phyloP scores from a whole-genome alignment of 2,888 invertebrate species.

The Leucoma salicis region DNA sequence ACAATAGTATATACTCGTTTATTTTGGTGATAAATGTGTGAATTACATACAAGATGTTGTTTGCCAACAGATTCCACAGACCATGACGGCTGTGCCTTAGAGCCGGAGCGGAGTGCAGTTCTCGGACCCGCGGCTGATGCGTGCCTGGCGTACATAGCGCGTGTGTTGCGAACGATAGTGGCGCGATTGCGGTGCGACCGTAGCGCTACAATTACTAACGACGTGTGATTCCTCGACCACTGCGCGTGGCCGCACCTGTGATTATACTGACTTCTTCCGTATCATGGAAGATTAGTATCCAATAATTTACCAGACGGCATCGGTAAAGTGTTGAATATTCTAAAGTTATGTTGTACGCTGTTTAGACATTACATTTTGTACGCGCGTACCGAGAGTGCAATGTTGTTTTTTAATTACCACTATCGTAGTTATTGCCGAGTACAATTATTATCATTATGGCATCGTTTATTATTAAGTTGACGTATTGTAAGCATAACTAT shows the following conservation, averaged over 20 bases:
- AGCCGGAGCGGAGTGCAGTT: conserved; percentile 37
- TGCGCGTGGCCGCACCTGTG: conserved; percentile 49
- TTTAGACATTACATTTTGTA: conserved; percentile 54
- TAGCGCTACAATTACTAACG: conserved; percentile 12
- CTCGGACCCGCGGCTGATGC: conserved; percentile 11
- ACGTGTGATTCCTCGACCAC: conserved; percentile 29
- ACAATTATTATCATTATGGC: conserved; percentile 67
- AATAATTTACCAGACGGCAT: conserved; percentile 54
- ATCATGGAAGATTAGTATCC: conserved; percentile 55
- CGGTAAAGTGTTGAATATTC: conserved; percentile 76
- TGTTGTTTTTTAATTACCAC: conserved; percentile 48
- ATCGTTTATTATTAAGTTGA: conserved; percentile 71
- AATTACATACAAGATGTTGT: too few species aligned
- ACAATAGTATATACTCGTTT: too few species aligned
- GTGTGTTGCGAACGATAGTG: conserved; percentile 1
- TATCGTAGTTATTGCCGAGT: conserved; percentile 67
- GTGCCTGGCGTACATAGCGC: conserved; percentile 2
- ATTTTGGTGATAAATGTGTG: too few species aligned
- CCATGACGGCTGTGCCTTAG: conserved; percentile 78
- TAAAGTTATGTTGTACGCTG: conserved; percentile 61
- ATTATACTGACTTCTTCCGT: conserved; percentile 63
- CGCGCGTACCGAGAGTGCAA: conserved; percentile 60
- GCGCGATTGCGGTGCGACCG: conserved; percentile 11
- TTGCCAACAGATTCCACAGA: conserved; percentile 71
- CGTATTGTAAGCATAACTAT: conserved; percentile 78